A percentile compares a stretch with the other conserved stretches of the same genome.
Evolutionary conservation across 2,888 invertebrate species (phyloP).

Genomic region (Isotomurus palustris): DNA sequence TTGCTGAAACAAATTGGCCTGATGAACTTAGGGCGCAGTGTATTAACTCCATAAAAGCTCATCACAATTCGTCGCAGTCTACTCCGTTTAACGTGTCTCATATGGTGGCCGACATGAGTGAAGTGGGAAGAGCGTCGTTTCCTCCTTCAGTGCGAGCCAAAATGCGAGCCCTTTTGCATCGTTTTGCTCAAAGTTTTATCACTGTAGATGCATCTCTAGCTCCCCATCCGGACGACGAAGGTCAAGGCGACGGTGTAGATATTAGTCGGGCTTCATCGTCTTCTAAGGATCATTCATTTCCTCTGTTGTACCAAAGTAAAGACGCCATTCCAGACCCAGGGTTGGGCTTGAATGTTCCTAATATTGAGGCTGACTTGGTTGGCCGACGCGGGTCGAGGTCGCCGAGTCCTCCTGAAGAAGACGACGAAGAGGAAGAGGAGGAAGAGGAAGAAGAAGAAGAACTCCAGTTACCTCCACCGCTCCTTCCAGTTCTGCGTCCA

Average conservation of each 20-base stretch:
- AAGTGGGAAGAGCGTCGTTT: slow-evolving; percentile 25
- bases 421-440: slow-evolving; percentile 16
- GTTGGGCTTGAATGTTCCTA: slow-evolving; percentile 15
- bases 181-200: slow-evolving; percentile 26
- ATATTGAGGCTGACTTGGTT: slow-evolving; percentile 4
- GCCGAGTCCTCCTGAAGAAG: no score
- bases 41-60: slow-evolving; percentile 31
- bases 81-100: slow-evolving; percentile 40
- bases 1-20: slow-evolving; percentile 32
- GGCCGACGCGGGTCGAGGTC: no score
- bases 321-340: slow-evolving; percentile 38
- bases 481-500: slow-evolving; percentile 36
- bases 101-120: slow-evolving; percentile 31
- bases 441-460: slow-evolving; percentile 57
- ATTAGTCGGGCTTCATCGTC: not conserved
- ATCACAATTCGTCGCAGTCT: slow-evolving; percentile 30
- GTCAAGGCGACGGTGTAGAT: slow-evolving; percentile 9
- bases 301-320: slow-evolving; percentile 32
- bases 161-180: slow-evolving; percentile 21
- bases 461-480: slow-evolving; percentile 57
- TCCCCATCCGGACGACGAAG: slow-evolving; percentile 18
- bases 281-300: not conserved
- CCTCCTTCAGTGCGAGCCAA: slow-evolving; percentile 26
- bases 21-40: slow-evolving; percentile 23
- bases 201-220: slow-evolving; percentile 24